These are phyloP conservation scores for Heterocephalus glaber DNA, from an alignment of 2,113 vertebrate species.

Conservation along the genomic window DNA sequence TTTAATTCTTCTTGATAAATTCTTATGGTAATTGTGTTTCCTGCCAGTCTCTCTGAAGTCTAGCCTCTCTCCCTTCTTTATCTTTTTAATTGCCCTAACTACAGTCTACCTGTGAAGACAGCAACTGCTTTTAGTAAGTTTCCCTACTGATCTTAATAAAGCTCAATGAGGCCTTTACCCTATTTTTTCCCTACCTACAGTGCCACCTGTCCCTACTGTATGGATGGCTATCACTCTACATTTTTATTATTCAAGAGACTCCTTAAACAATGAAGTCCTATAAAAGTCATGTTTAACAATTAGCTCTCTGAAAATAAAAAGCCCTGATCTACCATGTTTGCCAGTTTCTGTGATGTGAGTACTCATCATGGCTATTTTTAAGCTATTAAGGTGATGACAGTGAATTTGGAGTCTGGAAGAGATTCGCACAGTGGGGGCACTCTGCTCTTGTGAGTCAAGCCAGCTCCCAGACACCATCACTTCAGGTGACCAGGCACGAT, in stretches of 20 bases:
- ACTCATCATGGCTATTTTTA: background rate
- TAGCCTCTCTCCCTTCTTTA: background rate
- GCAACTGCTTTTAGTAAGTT: background rate
- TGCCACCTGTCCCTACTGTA: background rate
- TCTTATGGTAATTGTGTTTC: background rate
- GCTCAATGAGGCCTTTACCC: background rate
- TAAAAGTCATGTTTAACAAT: background rate
- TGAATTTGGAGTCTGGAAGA: background rate
- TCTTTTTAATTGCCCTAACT: background rate
- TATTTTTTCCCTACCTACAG: background rate
- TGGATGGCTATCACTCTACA: background rate
- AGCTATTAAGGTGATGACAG: background rate
- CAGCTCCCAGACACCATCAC: background rate
- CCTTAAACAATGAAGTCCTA: background rate
- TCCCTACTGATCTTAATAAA: background rate
- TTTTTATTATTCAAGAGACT: background rate
- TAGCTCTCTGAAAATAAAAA: background rate
- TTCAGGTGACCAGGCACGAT: background rate
- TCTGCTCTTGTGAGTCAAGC: background rate
- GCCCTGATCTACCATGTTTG: background rate
- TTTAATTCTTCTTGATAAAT: background rate
- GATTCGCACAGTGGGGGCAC: rapidly evolving
- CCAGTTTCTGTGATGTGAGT: background rate
- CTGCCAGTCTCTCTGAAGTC: background rate
- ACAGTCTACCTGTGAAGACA: background rate